These are phyloP conservation scores for Sipha maydis DNA, from an alignment of 2,888 invertebrate species.

Conservation along the genomic window DNA sequence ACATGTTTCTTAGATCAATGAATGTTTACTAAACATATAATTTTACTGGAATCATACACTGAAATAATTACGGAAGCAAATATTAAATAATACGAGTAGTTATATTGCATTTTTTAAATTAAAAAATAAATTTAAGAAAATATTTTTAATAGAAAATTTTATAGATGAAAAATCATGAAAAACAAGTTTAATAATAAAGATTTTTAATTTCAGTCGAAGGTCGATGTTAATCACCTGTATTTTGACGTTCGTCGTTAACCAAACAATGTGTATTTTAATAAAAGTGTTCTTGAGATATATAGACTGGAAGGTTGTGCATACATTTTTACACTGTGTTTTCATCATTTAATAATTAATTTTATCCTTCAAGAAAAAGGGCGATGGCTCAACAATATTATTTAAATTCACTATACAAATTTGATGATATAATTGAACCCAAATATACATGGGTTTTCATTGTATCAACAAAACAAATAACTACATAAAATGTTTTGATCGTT, in stretches of 20 bases:
- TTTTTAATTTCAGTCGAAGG: slow-evolving; percentile 53
- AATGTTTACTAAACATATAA: background rate
- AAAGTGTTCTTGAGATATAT: slow-evolving; percentile 54
- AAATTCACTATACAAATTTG: slow-evolving; percentile 10
- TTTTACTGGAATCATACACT: background rate
- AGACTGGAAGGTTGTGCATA: slow-evolving; percentile 41
- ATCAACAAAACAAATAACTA: background rate
- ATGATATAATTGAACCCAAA: slow-evolving; percentile 28
- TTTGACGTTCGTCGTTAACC: slow-evolving; percentile 41
- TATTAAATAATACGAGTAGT: background rate
- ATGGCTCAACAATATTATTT: slow-evolving; percentile 41
- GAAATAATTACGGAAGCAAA: background rate
- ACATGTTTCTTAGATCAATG: background rate
- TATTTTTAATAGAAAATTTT: background rate
- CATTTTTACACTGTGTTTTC: slow-evolving; percentile 30
- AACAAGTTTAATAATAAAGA: slow-evolving; percentile 36
- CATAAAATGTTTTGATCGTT: too few species aligned
- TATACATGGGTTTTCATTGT: background rate
- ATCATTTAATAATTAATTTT: slow-evolving; percentile 38
- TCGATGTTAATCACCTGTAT: slow-evolving; percentile 52
- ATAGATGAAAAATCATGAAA: slow-evolving; percentile 35
- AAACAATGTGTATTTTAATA: slow-evolving; percentile 57
- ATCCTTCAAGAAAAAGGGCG: slow-evolving; percentile 46
- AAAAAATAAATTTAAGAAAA: background rate
- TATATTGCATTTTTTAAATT: slow-evolving; percentile 12